A percentile compares a stretch with the other conserved stretches of the same genome.
phyloP scores from a whole-genome alignment of 1,140 invertebrate genomes.

The Venturia canescens region DNA sequence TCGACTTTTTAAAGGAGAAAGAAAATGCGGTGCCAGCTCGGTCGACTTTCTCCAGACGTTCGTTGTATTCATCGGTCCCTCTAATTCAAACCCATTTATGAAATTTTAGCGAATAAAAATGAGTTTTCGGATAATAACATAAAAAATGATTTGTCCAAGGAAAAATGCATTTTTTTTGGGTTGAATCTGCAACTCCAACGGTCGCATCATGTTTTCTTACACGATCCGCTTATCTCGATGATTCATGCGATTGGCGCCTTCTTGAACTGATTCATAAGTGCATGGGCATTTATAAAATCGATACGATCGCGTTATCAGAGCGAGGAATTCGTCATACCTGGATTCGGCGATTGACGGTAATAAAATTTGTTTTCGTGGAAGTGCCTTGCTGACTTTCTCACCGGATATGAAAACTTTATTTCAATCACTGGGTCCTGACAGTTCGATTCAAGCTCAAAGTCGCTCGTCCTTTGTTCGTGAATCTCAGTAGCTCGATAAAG shows the following conservation, averaged over 20 bases:
- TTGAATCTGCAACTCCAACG: not conserved
- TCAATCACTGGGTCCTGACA: not conserved
- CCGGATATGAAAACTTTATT: not conserved
- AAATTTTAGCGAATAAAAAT: too few species aligned
- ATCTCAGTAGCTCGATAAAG: not conserved
- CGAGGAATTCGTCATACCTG: not conserved
- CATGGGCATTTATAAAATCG: not conserved
- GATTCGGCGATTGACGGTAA: not conserved
- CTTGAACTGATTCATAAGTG: slow-evolving; percentile 16
- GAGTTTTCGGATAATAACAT: too few species aligned
- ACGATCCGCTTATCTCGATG: slow-evolving; percentile 54
- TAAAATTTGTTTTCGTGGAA: not conserved
- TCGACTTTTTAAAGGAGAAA: not conserved
- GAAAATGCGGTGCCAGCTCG: too few species aligned
- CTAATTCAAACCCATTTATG: too few species aligned
- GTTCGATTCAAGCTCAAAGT: not conserved
- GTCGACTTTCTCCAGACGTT: too few species aligned
- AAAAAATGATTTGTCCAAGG: too few species aligned
- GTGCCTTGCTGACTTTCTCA: too few species aligned
- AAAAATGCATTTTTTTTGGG: not conserved
- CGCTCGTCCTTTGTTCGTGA: not conserved
- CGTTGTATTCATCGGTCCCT: too few species aligned
- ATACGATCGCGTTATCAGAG: not conserved
- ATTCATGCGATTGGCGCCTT: slow-evolving; percentile 59
- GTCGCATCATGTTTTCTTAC: not conserved